Conservation (phyloP, 2,797 vertebrate genomes). For the Rhinophrynus dorsalis region DNA sequence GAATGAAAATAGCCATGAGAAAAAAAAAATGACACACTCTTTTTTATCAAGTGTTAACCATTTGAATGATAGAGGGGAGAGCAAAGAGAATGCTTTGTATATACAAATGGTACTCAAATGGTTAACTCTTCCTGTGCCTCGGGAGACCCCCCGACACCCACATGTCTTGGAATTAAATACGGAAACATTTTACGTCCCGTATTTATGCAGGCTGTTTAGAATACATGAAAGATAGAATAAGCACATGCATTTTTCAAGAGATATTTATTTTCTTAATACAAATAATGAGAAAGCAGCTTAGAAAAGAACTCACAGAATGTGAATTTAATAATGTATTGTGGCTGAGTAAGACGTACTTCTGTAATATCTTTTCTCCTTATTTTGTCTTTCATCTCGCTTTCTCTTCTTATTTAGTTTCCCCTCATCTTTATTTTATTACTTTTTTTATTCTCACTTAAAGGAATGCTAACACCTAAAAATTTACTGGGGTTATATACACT, state of each 20-base stretch:
- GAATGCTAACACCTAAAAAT: too few relatives aligned
- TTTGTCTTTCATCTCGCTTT: constrained; percentile 12
- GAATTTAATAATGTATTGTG: constrained; percentile 20
- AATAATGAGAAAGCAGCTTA: constrained; percentile 7
- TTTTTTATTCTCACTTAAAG: background rate
- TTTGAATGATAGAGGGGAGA: background rate
- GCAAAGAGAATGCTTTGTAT: too few relatives aligned
- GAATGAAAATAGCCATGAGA: constrained; percentile 37
- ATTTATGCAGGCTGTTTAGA: constrained; percentile 12
- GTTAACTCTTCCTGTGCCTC: too few relatives aligned
- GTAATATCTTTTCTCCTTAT: constrained; percentile 9
- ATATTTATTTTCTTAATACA: constrained; percentile 39
- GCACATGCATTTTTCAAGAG: background rate
- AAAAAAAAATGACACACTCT: constrained; percentile 2
- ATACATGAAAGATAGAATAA: constrained; percentile 10
- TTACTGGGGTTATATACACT: too few relatives aligned
- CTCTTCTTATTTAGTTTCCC: background rate
- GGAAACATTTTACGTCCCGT: too few relatives aligned
- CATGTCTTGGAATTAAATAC: too few relatives aligned
- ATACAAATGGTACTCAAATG: too few relatives aligned
- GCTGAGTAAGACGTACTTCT: constrained; percentile 12
- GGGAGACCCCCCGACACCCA: too few relatives aligned
- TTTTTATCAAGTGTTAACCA: background rate
- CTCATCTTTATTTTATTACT: constrained; percentile 14
- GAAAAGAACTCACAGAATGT: background rate